Base-by-base conservation (phyloP, 2,797 vertebrate species). In the Parambassis ranga region DNA sequence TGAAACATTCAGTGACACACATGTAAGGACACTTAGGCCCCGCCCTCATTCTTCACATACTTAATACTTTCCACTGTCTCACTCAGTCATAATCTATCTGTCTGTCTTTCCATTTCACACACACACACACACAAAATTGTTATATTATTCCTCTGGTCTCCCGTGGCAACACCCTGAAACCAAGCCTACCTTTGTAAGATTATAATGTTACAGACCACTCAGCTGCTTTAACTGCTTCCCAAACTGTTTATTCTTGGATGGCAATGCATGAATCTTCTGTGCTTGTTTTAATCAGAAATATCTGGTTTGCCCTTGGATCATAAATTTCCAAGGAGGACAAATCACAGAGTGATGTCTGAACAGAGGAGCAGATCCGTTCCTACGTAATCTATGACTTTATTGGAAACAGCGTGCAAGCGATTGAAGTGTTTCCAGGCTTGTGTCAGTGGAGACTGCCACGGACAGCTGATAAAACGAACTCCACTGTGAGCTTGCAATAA, bases 201-300 rank as follows among this genome's bases (percentile, higher is more conserved):
- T 67, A 60, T 61, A 46, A 72, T 74, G 63, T 74, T 79, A 67
- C 41, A 65, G n/a, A 39, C 60, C 22, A 36, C 62, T 83, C 13
- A 26, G 44, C 50, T 73, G 53, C 64, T 71, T n/a, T 55, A 60
- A 44, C 49, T 56, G 43, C 42, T 73, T 80, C 19, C 44, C 79
- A 83, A 81, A 82, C 19, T 74, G 64, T 84, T 83, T 83, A 81
- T 85, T 77, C 77, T 76, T 82, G 68, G 62, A 72, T 30, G 50
- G 66, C 13, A 68, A 52, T 63, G n/a, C 31, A 18, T 68, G 51
- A 49, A 68, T 77, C 66, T 73, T 66, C 24, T 65, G 56, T 13
- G 16, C 51, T 77, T 75, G 71, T 53, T 73, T 79, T 82, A 86
- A 89, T 91, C 72, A 85, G 32, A 82, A 77, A 65, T 74, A 57